Evolutionary conservation across 2,888 invertebrate genomes (phyloP).

Genomic region (Anaspis maculata): DNA sequence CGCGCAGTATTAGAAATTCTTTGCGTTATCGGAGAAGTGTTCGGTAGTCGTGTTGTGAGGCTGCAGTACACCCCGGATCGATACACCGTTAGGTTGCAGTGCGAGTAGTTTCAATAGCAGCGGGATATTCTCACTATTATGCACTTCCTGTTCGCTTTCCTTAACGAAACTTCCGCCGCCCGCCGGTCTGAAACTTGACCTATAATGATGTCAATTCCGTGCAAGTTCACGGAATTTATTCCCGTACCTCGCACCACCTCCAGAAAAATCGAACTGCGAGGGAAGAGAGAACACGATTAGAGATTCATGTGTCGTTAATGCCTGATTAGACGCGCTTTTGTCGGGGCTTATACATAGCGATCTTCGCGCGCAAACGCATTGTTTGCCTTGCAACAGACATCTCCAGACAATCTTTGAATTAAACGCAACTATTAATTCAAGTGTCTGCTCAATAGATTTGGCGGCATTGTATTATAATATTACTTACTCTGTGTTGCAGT

Average conservation of each 20-base stretch:
- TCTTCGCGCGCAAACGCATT: too few species aligned
- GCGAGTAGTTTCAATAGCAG: slow-evolving; percentile 12
- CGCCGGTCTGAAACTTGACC: slow-evolving; percentile 13
- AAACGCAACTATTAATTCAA: slow-evolving; percentile 1
- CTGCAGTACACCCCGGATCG: slow-evolving; percentile 10
- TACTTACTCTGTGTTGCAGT: slow-evolving; percentile 49
- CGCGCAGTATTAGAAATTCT: slow-evolving; percentile 2
- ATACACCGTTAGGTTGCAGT: slow-evolving; percentile 14
- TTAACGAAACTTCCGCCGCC: slow-evolving; percentile 10
- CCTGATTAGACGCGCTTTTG: too few species aligned
- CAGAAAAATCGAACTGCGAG: too few species aligned
- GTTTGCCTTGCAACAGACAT: too few species aligned
- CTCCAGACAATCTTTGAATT: too few species aligned
- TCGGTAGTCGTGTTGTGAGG: slow-evolving; percentile 12
- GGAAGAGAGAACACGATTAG: too few species aligned
- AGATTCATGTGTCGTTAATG: too few species aligned
- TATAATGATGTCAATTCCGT: slow-evolving; percentile 14
- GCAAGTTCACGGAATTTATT: too few species aligned
- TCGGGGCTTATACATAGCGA: too few species aligned
- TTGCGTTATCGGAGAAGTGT: slow-evolving; percentile 9
- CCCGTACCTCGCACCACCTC: too few species aligned
- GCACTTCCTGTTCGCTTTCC: slow-evolving; percentile 13
- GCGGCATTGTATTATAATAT: slow-evolving; percentile 5
- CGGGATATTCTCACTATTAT: slow-evolving; percentile 13
- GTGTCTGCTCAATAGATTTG: slow-evolving; percentile 2